Conservation (phyloP, 2,797 vertebrate species). For the Petrocephalus sullivani region DNA sequence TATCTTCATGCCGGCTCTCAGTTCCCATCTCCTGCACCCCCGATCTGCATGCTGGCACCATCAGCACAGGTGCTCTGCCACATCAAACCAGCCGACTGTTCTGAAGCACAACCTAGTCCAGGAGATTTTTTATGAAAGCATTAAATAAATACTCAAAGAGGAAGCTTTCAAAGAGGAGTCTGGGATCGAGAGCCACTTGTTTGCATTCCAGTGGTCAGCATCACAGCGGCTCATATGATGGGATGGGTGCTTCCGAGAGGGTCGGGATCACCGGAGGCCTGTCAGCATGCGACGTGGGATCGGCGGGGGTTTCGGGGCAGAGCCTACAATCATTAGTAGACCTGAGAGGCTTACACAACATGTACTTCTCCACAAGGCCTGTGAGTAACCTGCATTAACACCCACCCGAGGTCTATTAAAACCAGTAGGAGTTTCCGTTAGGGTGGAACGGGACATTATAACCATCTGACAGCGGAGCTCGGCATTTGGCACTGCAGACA, state of each 20-base stretch:
- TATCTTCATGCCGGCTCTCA: background rate
- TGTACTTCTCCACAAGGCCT: background rate
- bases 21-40: background rate
- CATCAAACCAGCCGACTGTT: background rate
- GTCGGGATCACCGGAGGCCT: background rate
- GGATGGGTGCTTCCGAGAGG: background rate
- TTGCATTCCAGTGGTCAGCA: background rate
- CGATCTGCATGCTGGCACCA: background rate
- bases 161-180: no score
- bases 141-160: background rate
- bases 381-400: background rate
- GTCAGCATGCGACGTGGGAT: background rate
- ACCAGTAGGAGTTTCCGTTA: background rate
- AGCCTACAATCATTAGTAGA: background rate
- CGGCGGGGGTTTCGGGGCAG: background rate
- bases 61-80: background rate
- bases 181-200: background rate
- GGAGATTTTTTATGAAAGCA: background rate
- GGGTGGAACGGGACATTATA: background rate
- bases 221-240: background rate
- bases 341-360: background rate
- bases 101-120: background rate
- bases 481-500: background rate
- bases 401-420: background rate
- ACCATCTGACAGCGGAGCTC: background rate